These are phyloP conservation scores for Ceratotherium simum DNA, from an alignment of 2,113 vertebrate genomes.

Conservation along the genomic window DNA sequence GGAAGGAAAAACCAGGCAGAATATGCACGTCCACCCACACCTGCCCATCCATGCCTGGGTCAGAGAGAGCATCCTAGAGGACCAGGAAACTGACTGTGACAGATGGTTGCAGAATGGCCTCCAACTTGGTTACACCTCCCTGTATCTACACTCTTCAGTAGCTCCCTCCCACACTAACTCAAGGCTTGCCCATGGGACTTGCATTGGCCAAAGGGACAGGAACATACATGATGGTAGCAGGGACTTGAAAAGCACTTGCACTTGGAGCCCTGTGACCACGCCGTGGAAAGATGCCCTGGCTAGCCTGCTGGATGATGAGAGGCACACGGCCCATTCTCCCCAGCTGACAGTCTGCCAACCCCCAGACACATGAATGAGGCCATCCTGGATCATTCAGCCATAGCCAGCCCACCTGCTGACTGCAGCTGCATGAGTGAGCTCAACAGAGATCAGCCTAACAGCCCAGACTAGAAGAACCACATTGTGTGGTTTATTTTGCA, in stretches of 20 bases:
- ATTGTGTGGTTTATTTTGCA: not conserved
- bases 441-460: not conserved
- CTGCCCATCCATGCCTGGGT: not conserved
- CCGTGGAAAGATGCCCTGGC: not conserved
- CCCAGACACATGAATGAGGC: not conserved
- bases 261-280: not conserved
- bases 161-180: not conserved
- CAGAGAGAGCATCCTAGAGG: not conserved
- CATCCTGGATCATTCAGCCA: not conserved
- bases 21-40: not conserved
- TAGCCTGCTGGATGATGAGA: not conserved
- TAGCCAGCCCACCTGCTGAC: not conserved
- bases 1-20: not conserved
- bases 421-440: not conserved
- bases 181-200: not conserved
- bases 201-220: not conserved
- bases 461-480: not conserved
- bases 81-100: not conserved
- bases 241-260: not conserved
- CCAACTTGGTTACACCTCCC: not conserved
- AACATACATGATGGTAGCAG: not conserved
- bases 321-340: not conserved
- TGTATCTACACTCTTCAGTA: not conserved
- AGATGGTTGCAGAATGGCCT: not conserved
- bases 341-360: not conserved